Base-by-base conservation (phyloP, 2,888 invertebrate genomes). In the Parthenolecanium corni region DNA sequence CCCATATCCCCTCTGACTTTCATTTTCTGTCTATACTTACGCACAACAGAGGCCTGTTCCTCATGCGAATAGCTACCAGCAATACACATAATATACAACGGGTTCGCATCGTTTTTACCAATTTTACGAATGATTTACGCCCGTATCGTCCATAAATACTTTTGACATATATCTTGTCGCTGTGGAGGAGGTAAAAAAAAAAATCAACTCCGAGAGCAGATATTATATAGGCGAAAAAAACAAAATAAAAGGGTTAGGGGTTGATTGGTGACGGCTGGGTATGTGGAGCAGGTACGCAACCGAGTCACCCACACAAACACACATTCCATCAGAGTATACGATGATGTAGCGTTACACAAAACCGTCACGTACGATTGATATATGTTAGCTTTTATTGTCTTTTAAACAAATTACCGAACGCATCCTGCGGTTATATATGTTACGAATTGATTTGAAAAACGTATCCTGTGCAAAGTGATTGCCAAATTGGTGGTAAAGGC, bases 281-380 rank as follows among this genome's bases (percentile, higher is more conserved):
- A 18, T 4, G 14, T 3, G 44, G 44, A 4, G 4, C 14, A 4
- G 44, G 44, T 42, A 16, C 44, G 44, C 44, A 18, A n/a, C n/a
- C n/a, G 44, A 4, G 18, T 42, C 38, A 14, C 44, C 4, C 44
- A 18, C 44, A 16, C 44, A 14, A 14, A 14, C 9, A 31, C 31
- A 31, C 31, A 31, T 31, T 31, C n/a, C 9, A 31, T 31, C 31
- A 9, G 31, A 31, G 12, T n/a, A n/a, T 44, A 40, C 54, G 57
- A 57, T 57, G 57, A 57, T 57, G 57, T 57, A 57, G 57, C 57
- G 46, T 57, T 57, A 46, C 57, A 31, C 31, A 57, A 57, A 57
- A 57, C 57, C 57, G 57, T 57, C 57, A 57, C 57, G 57, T 57
- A 57, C 57, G 57, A 57, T 57, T 57, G 57, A 57, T 57, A 57